Evolutionary conservation across 1,140 invertebrate genomes (phyloP).

Genomic region (Drosophila parvula): DNA sequence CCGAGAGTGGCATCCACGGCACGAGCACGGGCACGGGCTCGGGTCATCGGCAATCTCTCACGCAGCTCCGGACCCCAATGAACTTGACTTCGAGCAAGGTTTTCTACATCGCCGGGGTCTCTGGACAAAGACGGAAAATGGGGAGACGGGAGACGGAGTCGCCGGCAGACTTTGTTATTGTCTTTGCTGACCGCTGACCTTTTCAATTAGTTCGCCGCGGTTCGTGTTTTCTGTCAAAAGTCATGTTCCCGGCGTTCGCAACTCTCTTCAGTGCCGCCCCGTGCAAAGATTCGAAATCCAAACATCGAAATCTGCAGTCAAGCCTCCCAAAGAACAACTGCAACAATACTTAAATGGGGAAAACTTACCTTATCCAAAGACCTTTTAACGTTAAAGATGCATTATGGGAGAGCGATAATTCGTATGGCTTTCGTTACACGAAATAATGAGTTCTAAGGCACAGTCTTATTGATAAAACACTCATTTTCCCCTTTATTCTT

Average conservation of each 20-base stretch:
- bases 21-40: not conserved
- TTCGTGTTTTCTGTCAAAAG: slow-evolving; percentile 69
- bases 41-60: slow-evolving; percentile 56
- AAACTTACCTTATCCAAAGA: no score
- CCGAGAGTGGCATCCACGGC: slow-evolving; percentile 10
- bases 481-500: no score
- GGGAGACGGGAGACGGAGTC: not conserved
- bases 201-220: slow-evolving; percentile 62
- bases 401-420: no score
- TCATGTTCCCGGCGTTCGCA: slow-evolving; percentile 66
- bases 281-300: slow-evolving; percentile 15
- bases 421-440: no score
- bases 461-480: no score
- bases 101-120: slow-evolving; percentile 35
- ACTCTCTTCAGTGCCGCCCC: slow-evolving; percentile 52
- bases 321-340: not conserved
- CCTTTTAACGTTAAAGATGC: no score
- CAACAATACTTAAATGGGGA: no score
- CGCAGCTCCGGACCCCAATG: slow-evolving; percentile 51
- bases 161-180: slow-evolving; percentile 34
- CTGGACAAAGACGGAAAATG: not conserved
- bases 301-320: slow-evolving; percentile 8
- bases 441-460: no score
- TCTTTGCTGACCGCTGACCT: slow-evolving; percentile 72
- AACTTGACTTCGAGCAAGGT: slow-evolving; percentile 72